Conservation (phyloP, 2,888 invertebrate genomes). For the Dasypogon diadema region DNA sequence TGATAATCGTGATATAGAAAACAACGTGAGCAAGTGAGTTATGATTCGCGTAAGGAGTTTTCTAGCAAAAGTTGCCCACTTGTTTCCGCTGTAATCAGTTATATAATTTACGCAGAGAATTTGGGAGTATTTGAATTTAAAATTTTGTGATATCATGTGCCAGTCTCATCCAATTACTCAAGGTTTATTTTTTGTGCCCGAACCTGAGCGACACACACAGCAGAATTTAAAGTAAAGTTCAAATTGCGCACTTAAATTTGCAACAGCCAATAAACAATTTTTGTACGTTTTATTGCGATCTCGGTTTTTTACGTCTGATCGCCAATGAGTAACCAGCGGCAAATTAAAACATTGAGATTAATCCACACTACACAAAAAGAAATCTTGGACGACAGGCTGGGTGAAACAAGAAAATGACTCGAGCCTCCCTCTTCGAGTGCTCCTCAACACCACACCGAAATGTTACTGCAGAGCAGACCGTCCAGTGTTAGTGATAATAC, state of each 20-base stretch:
- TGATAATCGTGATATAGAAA: conserved; percentile 8
- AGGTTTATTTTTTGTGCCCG: conserved; percentile 24
- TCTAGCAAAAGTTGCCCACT: not conserved
- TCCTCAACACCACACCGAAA: not conserved
- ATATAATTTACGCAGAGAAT: conserved; percentile 30
- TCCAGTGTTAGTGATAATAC: conserved; percentile 13
- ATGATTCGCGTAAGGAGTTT: not conserved
- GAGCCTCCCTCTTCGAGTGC: not conserved
- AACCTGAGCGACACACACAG: conserved; percentile 27
- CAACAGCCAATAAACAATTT: conserved; percentile 31
- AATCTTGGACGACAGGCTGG: not conserved
- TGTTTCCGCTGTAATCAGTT: conserved; percentile 15
- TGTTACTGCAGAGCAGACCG: no score
- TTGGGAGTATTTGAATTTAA: conserved; percentile 26
- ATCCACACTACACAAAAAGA: not conserved
- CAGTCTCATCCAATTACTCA: not conserved
- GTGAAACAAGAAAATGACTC: conserved; percentile 4
- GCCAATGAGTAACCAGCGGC: not conserved
- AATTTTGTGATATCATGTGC: conserved; percentile 27
- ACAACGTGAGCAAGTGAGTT: conserved; percentile 29
- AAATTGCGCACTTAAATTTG: conserved; percentile 21
- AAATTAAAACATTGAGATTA: conserved; percentile 1
- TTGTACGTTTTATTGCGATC: conserved; percentile 10
- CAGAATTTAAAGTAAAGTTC: conserved; percentile 2
- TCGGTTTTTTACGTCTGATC: conserved; percentile 14